Base-by-base conservation (phyloP, 2,797 vertebrate genomes). In the Lutjanus argentimaculatus region DNA sequence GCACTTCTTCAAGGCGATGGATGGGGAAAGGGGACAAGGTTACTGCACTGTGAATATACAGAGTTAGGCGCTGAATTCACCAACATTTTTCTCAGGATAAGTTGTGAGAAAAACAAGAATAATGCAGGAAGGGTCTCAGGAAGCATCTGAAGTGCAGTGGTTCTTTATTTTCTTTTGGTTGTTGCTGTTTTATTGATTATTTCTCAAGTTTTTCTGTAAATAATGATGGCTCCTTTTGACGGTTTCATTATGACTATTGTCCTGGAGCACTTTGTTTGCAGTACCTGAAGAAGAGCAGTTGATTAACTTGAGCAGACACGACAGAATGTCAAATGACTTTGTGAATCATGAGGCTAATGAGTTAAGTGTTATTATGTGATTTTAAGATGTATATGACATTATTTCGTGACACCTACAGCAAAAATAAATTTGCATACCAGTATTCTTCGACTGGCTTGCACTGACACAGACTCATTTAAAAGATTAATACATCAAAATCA, bases 1-100 rank as follows among this genome's bases (percentile, higher is more conserved):
- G 70, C 82, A 65, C 86, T 67, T 80, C 84, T 85, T 88, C 79
- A 84, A 89, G 85, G 84, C 81, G 22, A 75, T 8, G 76, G 79
- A 63, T 49, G 74, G 74, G 53, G 22, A 61, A 59, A 40, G 58
- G 67, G 78, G 80, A 85, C 80, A 58, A 56, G 78, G 79, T 83
- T 80, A 80, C 75, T 74, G 79, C 73, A 14, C 48, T 82, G 80
- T 79, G 88, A 85, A 83, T 75, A 74, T 67, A 83, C 75, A 77
- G 65, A 78, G 66, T 3, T 58, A 1, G 56, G 8, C 9, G 0
- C 64, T 7, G 53, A 68, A 74, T 67, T 56, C 65, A 43, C 19
- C 25, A 16, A 43, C n/a, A 8, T 59, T 70, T 71, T 59, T 69
- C 77, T 43, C 12, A 74, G 80, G 43, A 73, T 58, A 51, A 48